These are phyloP conservation scores for Portevinia maculata DNA, from an alignment of 2,888 invertebrate genomes.

Conservation along the genomic window DNA sequence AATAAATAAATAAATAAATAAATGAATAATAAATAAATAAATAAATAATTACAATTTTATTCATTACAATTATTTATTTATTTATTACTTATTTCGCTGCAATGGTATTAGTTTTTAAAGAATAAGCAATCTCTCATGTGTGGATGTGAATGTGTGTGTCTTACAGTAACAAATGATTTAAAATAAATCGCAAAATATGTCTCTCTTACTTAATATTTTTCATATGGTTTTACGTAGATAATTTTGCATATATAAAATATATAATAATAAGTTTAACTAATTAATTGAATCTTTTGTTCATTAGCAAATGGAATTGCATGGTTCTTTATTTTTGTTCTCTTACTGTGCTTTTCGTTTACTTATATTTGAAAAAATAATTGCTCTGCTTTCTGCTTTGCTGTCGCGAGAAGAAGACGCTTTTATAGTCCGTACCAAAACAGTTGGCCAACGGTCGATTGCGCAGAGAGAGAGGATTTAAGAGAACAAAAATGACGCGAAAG, in stretches of 20 bases:
- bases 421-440: too few species aligned
- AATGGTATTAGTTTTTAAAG: constrained; percentile 47
- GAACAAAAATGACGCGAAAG: too few species aligned
- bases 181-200: constrained; percentile 58
- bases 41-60: too few species aligned
- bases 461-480: too few species aligned
- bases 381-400: constrained; percentile 20
- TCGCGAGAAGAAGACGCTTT: constrained; percentile 29
- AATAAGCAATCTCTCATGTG: constrained; percentile 40
- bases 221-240: constrained; percentile 44
- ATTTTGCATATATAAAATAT: constrained; percentile 42
- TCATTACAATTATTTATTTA: constrained; percentile 11
- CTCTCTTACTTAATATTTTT: constrained; percentile 42
- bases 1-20: too few species aligned
- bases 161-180: constrained; percentile 64
- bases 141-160: constrained; percentile 25
- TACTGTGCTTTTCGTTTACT: constrained; percentile 52
- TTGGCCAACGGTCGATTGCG: too few species aligned
- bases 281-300: constrained; percentile 46
- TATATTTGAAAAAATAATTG: constrained; percentile 22
- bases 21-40: too few species aligned
- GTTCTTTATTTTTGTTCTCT: constrained; percentile 22
- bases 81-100: constrained; percentile 14
- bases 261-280: constrained; percentile 56
- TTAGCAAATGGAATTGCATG: constrained; percentile 22